Evolutionary conservation across 2,113 vertebrate genomes (phyloP), one percentile per base, ranked within the genome.

Genomic region (Sminthopsis crassicaudata): DNA sequence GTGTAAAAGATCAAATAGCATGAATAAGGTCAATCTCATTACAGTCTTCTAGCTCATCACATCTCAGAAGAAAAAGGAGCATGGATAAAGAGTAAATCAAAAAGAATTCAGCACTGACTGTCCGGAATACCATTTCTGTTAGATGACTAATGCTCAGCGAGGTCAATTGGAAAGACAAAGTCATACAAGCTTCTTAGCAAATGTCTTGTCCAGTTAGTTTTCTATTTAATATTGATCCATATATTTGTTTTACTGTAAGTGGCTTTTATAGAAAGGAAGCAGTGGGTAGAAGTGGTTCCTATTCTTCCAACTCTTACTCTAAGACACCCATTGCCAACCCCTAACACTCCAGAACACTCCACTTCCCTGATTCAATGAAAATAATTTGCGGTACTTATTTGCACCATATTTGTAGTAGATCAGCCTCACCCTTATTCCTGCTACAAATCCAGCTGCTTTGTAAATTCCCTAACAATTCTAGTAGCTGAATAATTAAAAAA

Each of bases 11-110:
- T 96, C 94, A 96, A 97, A 92, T 94, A 94, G 88, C 92, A 94
- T 92, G 97, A 97, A 92, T 96, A 97, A 98, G 95, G 91, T 95
- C 96, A 95, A 48, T 50, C 76, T 89, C 48, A 67, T 95, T 93
- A 91, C 90, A 26, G 95, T 96, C 97, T 90, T 42, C 23, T 0
- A 53, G 90, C 90, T 96, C 97, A 96, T 93, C 55, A 93, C 57
- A 93, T 96, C 95, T 96, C 27, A 3, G 94, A 96, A 90, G 95
- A 91, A 53, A 93, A 90, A 96, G 88, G 22, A 25, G 16, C n/a
- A 1, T 54, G 95, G 95, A 96, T 95, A 92, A 97, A 51, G n/a
- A 93, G 93, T 93, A 96, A 97, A 94, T 96, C 84, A 94, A 97
- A 96, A 96, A 88, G 91, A 97, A 54, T 23, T 0, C 24, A 0